Base-by-base conservation (phyloP, 1,140 invertebrate species). In the Melitaea cinxia region DNA sequence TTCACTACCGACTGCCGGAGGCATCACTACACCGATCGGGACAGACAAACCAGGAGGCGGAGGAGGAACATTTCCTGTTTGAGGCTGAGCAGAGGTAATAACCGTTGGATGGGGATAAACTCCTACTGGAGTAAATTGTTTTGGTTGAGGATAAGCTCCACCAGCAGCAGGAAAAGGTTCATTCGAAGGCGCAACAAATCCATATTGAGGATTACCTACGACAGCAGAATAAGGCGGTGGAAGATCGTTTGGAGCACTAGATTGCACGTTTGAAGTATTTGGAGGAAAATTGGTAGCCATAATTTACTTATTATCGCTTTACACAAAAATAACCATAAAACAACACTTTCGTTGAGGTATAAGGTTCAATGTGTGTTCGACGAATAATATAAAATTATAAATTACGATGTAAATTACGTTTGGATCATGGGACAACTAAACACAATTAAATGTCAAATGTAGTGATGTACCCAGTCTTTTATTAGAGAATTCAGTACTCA, bases 161-260 rank as follows among this genome's bases (percentile, higher is more conserved):
- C 47, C 68, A 9, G 60, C 50, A 21, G 70, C 30, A 12, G 71
- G 15, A 56, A 65, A 60, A 4, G 68, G 62, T 35, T 77, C 75
- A 6, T 66, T 72, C 9, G 64, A 45, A 14, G 83, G 79, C 6
- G 69, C 63, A 6, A 87, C 81, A 39, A 89, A 90, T 0, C 88
- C 88, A 74, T 87, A 88, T 30, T 82, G 85, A 33, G 80, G 78
- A 64, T 84, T 90, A 23, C 85, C 83, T 12, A 90, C 86, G 9
- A 90, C 86, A 14, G 83, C 76, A 7, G 88, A 83, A 65, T 90
- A 90, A 14, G 88, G 86, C 26, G 88, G 88, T 19, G 88, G 88
- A 70, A 89, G 77, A 78, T 90, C 87, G 57, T 85, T 78, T n/a
- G 83, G 67, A 10, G 67, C 68, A 12, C 24, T n/a, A 55, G 71